phyloP scores from a whole-genome alignment of 1,140 invertebrate genomes.

The Archivesica marissinica region DNA sequence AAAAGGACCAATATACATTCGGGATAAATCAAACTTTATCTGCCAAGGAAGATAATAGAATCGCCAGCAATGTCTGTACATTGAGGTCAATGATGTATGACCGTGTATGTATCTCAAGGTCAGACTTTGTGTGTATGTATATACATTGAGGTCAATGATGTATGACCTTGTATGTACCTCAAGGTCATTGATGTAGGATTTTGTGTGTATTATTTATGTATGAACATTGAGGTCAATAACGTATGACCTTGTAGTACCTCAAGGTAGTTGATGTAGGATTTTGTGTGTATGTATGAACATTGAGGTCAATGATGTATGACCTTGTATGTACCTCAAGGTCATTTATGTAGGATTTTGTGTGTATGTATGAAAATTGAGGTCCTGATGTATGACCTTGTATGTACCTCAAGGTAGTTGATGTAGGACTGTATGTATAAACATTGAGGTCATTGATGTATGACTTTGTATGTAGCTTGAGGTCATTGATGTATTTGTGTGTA shows the following conservation, averaged over 20 bases:
- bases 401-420: background rate
- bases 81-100: background rate
- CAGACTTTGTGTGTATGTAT: background rate
- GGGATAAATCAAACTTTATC: too few species aligned
- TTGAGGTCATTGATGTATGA: too few species aligned
- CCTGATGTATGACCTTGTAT: background rate
- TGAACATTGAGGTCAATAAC: too few species aligned
- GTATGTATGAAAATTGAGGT: background rate
- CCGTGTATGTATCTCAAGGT: background rate
- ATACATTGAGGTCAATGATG: slow-evolving; percentile 61
- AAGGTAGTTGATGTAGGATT: too few species aligned
- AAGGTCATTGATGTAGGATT: background rate
- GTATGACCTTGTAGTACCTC: background rate
- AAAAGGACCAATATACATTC: too few species aligned
- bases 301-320: slow-evolving; percentile 88
- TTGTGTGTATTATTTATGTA: too few species aligned
- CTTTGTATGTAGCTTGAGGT: too few species aligned
- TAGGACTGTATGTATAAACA: slow-evolving; percentile 38
- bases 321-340: slow-evolving; percentile 87
- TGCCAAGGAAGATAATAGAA: too few species aligned
- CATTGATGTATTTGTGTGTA: background rate
- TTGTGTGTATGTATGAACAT: slow-evolving; percentile 62
- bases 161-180: background rate
- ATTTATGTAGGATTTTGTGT: slow-evolving; percentile 85
- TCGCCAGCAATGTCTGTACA: too few species aligned